Evolutionary conservation across 2,888 invertebrate species (phyloP).

Genomic region (Xestoiulus laeticollis): DNA sequence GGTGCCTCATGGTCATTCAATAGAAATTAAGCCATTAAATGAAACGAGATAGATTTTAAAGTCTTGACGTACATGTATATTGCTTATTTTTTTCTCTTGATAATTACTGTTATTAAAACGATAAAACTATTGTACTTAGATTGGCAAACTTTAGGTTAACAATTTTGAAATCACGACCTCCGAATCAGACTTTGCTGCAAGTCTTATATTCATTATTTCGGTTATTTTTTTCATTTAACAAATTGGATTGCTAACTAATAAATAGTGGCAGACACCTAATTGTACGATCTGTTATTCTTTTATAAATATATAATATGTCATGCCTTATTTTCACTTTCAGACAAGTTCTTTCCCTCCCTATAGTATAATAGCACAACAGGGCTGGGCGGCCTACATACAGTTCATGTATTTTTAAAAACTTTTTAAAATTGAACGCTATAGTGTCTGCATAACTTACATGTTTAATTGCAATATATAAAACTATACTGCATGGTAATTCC

Average conservation of each 20-base stretch:
- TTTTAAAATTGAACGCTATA: too few relatives aligned
- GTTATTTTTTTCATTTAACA: background rate
- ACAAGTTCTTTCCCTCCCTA: background rate
- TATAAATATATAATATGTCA: background rate
- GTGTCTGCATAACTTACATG: too few relatives aligned
- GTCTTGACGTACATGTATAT: background rate
- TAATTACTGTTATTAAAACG: background rate
- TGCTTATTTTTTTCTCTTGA: background rate
- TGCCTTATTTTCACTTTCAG: background rate
- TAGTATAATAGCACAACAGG: background rate
- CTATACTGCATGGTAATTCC: too few relatives aligned
- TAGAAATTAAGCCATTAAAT: background rate
- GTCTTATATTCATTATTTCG: background rate
- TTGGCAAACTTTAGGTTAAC: background rate
- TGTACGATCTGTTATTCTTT: background rate
- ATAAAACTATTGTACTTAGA: background rate
- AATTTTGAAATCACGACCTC: background rate
- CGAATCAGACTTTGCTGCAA: background rate
- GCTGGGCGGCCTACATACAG: background rate
- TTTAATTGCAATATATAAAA: too few relatives aligned
- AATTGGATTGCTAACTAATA: background rate
- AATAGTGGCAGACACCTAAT: constrained; percentile 4
- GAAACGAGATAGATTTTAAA: background rate
- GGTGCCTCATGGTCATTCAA: background rate
- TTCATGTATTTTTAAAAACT: background rate